Conservation (phyloP, 30 jellyfish, hydroid and myxozoan species). For the Rhopilema esculentum region DNA sequence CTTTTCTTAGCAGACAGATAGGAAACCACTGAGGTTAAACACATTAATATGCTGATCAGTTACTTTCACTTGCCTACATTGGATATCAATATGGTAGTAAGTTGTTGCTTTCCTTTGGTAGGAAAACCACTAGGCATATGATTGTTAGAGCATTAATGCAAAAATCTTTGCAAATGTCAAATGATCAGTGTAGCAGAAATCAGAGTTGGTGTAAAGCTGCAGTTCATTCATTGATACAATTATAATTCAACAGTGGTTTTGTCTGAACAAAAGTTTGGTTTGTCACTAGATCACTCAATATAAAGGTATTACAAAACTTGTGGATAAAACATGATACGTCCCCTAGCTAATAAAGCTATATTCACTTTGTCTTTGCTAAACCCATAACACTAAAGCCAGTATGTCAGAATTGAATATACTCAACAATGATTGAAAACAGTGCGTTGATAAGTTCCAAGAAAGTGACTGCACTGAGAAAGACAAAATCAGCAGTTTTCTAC, state of each 20-base stretch:
- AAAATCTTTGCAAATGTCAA: background rate
- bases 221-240: background rate
- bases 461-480: too few species aligned
- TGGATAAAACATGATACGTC: too few species aligned
- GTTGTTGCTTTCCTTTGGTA: conserved; percentile 64
- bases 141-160: background rate
- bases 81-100: background rate
- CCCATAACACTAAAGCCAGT: too few species aligned
- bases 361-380: too few species aligned
- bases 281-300: background rate
- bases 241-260: too few species aligned
- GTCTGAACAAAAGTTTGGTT: background rate
- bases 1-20: background rate
- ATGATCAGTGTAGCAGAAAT: background rate
- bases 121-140: conserved; percentile 49
- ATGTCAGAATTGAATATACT: too few species aligned
- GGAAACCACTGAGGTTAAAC: conserved; percentile 1
- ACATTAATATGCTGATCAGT: background rate
- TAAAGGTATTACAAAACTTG: too few species aligned
- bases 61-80: background rate
- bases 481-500: too few species aligned
- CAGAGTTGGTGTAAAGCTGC: background rate
- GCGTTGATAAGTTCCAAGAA: too few species aligned
- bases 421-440: too few species aligned
- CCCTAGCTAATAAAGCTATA: too few species aligned